phyloP scores from a whole-genome alignment of 2,797 vertebrate genomes.

The Ctenopoma kingsleyae region DNA sequence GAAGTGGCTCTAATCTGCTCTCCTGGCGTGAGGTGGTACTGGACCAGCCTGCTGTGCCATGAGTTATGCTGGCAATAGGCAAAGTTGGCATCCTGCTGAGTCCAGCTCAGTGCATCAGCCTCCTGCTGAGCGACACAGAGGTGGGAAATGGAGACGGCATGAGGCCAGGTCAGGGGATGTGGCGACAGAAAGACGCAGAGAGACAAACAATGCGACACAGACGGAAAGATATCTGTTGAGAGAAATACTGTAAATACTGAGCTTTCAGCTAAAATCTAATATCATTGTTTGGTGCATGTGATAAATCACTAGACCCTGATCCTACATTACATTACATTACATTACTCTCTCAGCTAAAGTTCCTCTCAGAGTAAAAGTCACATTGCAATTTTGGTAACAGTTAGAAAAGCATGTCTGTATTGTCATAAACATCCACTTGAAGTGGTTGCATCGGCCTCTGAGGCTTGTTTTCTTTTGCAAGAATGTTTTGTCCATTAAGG shows the following conservation, averaged over 20 bases:
- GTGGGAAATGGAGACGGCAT: slow-evolving; percentile 55
- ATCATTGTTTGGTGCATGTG: not conserved
- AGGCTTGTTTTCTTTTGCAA: not conserved
- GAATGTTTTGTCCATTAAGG: too few species aligned
- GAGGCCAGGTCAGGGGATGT: slow-evolving; percentile 40
- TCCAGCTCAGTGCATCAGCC: slow-evolving; percentile 61
- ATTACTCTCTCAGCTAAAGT: not conserved
- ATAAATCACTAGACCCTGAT: not conserved
- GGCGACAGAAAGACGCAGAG: slow-evolving; percentile 12
- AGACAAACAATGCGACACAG: slow-evolving; percentile 12
- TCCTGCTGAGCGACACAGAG: slow-evolving; percentile 53
- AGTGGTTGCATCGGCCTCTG: not conserved
- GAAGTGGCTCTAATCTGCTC: slow-evolving; percentile 77
- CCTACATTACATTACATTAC: not conserved
- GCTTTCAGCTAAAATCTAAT: not conserved
- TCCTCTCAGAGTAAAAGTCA: slow-evolving; percentile 41
- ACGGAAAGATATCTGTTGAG: slow-evolving; percentile 25
- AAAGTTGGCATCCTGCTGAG: slow-evolving; percentile 47
- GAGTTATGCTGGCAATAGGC: slow-evolving; percentile 67
- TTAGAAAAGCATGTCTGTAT: not conserved
- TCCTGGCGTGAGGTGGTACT: slow-evolving; percentile 66
- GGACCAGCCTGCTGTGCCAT: slow-evolving; percentile 57
- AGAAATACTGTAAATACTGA: not conserved
- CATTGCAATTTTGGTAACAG: slow-evolving; percentile 24
- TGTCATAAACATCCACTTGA: slow-evolving; percentile 7